Percentiles rank a stretch among this genome's conserved stretches.
Evolutionary conservation across 2,888 invertebrate genomes (phyloP).

Genomic region (Noctuana brunneofusca): DNA sequence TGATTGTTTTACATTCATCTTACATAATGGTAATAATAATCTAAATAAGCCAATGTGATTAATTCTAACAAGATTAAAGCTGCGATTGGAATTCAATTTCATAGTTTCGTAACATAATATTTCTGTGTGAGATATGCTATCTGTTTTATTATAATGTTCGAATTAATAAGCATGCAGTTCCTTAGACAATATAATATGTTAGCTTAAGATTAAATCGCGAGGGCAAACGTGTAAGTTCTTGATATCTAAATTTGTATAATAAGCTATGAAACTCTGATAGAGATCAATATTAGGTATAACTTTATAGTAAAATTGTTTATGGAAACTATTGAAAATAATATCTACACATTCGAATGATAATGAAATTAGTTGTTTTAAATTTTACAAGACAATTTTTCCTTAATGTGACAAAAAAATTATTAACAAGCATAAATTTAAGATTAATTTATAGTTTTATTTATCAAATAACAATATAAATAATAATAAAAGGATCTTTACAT

Average conservation of each 20-base stretch:
- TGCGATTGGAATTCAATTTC: conserved; percentile 32
- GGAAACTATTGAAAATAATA: too few relatives aligned
- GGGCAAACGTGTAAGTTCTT: not conserved
- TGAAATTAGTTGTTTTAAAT: too few relatives aligned
- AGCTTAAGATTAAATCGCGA: conserved; percentile 9
- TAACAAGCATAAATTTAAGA: too few relatives aligned
- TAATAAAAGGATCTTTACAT: too few relatives aligned
- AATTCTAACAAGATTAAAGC: conserved; percentile 31
- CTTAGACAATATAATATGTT: conserved; percentile 13
- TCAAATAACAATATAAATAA: too few relatives aligned
- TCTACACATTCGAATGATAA: too few relatives aligned
- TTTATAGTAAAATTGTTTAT: too few relatives aligned
- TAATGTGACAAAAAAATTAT: too few relatives aligned
- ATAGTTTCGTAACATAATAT: conserved; percentile 29
- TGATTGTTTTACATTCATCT: conserved; percentile 35
- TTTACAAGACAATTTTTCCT: too few relatives aligned
- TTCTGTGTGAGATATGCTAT: conserved; percentile 22
- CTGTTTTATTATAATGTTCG: conserved; percentile 28
- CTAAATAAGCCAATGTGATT: conserved; percentile 32
- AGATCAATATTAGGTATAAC: too few relatives aligned
- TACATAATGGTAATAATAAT: conserved; percentile 27
- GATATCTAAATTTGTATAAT: conserved; percentile 7
- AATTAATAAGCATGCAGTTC: conserved; percentile 15
- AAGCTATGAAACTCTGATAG: not conserved
- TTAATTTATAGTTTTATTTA: too few relatives aligned